Base-by-base conservation (phyloP, 2,888 invertebrate species). In the Horisme vitalbata region DNA sequence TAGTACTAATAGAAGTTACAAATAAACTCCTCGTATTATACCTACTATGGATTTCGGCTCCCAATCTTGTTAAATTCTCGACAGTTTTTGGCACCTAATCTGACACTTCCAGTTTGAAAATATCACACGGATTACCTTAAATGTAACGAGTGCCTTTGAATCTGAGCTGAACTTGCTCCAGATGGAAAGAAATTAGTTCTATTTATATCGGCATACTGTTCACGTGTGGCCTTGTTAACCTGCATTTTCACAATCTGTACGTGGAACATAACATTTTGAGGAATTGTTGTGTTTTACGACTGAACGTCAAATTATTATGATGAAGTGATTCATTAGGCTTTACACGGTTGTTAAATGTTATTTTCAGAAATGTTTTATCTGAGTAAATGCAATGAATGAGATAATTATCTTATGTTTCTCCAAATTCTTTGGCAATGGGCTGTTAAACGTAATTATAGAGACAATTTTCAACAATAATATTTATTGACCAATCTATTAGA, bases 221-320 rank as follows among this genome's bases (percentile, higher is more conserved):
- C 38, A 56, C 50, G 57, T 45, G 50, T 45, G 53, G 46, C 59
- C 59, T 59, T 59, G 56, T 49, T 58, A 52, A 59, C 58, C 56
- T 59, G 58, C 58, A 59, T 56, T 46, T 51, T 45, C 41, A 32
- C 26, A 38, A 37, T 26, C 23, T 36, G 44, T 36, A 34, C 21
- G 46, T 31, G 12, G 32, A 30, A 21, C 18, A n/a, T 3, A 41
- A 38, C 43, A 31, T 50, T 45, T 45, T 41, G 7, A 10, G 36
- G 15, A 21, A 20, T 13, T 9, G 33, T 32, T 36, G 13, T 41
- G 23, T 37, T 41, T 36, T 37, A 37, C 35, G 47, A 37, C 28
- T 28, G 24, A 13, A 41, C 41, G 28, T 18, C 28, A 28, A 23
- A 21, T 36, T 47, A 32, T 36, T 41, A 36, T 37, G 9, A 37